Evolutionary conservation across 2,797 vertebrate species (phyloP).

Genomic region (Pyrocephalus nanus): DNA sequence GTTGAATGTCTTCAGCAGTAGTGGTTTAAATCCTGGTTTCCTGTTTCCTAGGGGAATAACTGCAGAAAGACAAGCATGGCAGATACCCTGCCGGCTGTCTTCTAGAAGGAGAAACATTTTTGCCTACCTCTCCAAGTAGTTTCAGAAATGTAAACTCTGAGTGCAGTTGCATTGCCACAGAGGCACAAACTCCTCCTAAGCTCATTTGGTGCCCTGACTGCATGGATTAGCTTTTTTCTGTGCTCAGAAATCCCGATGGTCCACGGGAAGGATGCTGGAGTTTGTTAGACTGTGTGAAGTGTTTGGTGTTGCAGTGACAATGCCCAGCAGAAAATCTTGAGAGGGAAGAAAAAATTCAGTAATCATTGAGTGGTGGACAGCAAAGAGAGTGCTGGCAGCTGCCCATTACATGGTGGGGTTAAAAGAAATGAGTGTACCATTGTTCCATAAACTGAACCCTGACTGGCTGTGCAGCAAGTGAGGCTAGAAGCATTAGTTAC

Average conservation of each 20-base stretch:
- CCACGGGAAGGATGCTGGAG: not conserved
- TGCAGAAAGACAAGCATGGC: fast-evolving
- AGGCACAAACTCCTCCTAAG: not conserved
- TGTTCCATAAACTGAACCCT: not conserved
- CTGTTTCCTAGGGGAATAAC: not conserved
- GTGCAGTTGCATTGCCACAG: not conserved
- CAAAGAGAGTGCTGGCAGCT: not conserved
- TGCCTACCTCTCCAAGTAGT: not conserved
- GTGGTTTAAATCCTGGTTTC: not conserved
- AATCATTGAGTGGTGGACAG: not conserved
- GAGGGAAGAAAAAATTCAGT: not conserved
- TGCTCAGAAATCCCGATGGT: not conserved
- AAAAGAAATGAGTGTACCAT: not conserved
- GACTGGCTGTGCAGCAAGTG: not conserved
- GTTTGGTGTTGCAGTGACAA: not conserved
- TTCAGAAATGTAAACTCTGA: not conserved
- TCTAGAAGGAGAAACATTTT: not conserved
- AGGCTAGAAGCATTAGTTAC: not conserved
- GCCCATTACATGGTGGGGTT: not conserved
- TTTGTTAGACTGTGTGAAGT: not conserved
- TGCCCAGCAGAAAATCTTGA: not conserved
- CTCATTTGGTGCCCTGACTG: not conserved
- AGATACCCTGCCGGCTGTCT: not conserved
- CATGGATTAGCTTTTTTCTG: not conserved
- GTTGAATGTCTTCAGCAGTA: not conserved